A percentile compares a stretch with the other conserved stretches of the same genome.
These are phyloP conservation scores for Elymnias hypermnestra DNA, from an alignment of 1,140 invertebrate genomes.

Conservation along the genomic window DNA sequence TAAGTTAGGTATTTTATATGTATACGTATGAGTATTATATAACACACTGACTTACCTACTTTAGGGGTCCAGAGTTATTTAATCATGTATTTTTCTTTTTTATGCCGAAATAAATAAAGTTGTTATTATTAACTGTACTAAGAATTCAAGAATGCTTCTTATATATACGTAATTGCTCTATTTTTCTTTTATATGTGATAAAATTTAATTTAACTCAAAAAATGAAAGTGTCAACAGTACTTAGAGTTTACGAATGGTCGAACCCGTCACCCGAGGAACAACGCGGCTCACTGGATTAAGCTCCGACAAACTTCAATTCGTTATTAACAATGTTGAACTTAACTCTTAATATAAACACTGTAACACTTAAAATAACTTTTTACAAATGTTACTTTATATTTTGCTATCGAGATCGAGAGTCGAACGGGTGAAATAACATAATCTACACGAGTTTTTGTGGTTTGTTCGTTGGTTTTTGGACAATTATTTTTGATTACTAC, in stretches of 20 bases:
- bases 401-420: conserved; percentile 33
- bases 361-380: conserved; percentile 15
- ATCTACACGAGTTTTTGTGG: conserved; percentile 44
- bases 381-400: not conserved
- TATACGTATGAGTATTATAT: too few species aligned
- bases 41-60: too few species aligned
- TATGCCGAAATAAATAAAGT: too few species aligned
- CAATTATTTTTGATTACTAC: conserved; percentile 47
- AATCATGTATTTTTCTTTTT: too few species aligned
- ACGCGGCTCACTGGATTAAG: conserved; percentile 39
- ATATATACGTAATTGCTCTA: too few species aligned
- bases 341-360: conserved; percentile 20
- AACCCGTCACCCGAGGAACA: conserved; percentile 40
- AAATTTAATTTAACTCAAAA: too few species aligned
- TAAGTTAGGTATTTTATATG: too few species aligned
- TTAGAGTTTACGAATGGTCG: conserved; percentile 44
- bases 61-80: too few species aligned
- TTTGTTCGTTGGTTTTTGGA: conserved; percentile 35
- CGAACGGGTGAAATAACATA: conserved; percentile 41
- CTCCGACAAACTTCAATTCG: conserved; percentile 19
- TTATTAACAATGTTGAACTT: not conserved
- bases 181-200: too few species aligned
- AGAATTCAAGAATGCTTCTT: too few species aligned
- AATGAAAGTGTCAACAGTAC: conserved; percentile 33
- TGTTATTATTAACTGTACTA: too few species aligned